phyloP scores from a whole-genome alignment of 2,888 invertebrate species.

The Trissolcus japonicus region DNA sequence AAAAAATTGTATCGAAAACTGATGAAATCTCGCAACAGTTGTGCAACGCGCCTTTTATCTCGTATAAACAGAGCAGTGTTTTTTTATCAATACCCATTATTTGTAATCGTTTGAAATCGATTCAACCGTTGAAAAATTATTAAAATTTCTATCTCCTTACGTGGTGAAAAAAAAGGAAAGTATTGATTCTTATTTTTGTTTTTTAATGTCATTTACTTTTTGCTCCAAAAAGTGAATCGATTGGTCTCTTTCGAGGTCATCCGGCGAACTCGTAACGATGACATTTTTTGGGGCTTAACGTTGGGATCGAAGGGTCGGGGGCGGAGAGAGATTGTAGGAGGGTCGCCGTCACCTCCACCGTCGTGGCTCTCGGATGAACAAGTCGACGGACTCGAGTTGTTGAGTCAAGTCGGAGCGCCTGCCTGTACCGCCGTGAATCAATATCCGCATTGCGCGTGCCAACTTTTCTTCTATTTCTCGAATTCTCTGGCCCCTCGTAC shows the following conservation, averaged over 20 bases:
- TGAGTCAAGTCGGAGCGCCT: constrained; percentile 74
- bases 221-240: constrained; percentile 40
- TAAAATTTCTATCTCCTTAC: neutral
- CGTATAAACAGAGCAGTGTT: constrained; percentile 1
- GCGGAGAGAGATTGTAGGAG: constrained; percentile 36
- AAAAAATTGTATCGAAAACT: too few relatives aligned
- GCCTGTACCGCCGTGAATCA: constrained; percentile 78
- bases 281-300: constrained; percentile 58
- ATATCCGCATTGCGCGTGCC: constrained; percentile 77
- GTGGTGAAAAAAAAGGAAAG: too few relatives aligned
- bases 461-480: constrained; percentile 77
- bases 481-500: constrained; percentile 66
- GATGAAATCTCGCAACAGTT: too few relatives aligned
- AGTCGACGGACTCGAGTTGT: constrained; percentile 68
- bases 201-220: too few relatives aligned
- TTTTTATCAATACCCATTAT: too few relatives aligned
- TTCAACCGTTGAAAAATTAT: too few relatives aligned
- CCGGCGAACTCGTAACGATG: constrained; percentile 50
- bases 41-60: neutral
- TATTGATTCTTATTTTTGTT: too few relatives aligned
- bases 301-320: constrained; percentile 53
- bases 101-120: too few relatives aligned
- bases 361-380: constrained; percentile 59
- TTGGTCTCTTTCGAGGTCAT: constrained; percentile 52
- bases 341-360: constrained; percentile 46